phyloP scores from a whole-genome alignment of 2,888 invertebrate genomes.

The Saturnia pavonia region DNA sequence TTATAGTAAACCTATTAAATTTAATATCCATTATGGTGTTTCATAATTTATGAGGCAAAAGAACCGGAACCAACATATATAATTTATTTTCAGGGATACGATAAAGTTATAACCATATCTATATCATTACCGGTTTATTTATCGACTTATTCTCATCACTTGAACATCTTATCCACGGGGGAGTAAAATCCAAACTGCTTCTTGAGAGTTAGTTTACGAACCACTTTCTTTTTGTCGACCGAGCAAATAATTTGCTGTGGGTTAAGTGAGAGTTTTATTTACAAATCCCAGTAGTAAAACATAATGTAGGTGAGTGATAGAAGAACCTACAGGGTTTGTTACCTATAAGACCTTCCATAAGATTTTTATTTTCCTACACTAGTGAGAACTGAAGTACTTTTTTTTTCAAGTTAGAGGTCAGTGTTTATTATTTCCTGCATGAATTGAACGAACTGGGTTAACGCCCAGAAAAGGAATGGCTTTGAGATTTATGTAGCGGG shows the following conservation, averaged over 20 bases:
- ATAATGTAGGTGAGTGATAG: neutral
- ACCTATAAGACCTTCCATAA: no score
- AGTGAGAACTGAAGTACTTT: no score
- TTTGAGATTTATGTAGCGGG: no score
- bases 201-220: constrained; percentile 24
- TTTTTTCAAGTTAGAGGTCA: no score
- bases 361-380: no score
- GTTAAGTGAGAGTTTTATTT: constrained; percentile 4
- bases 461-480: no score
- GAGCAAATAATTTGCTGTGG: constrained; percentile 27
- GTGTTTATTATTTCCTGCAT: no score
- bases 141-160: constrained; percentile 10
- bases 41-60: no score
- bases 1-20: no score
- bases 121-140: neutral
- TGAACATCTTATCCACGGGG: neutral
- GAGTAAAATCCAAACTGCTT: constrained; percentile 19
- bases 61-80: neutral
- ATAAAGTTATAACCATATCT: neutral
- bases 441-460: no score
- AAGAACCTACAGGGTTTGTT: neutral
- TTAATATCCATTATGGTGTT: no score
- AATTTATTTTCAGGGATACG: neutral
- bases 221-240: constrained; percentile 29
- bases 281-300: neutral